phyloP scores from a whole-genome alignment of 2,797 vertebrate species.

The Oryzias sinensis region DNA sequence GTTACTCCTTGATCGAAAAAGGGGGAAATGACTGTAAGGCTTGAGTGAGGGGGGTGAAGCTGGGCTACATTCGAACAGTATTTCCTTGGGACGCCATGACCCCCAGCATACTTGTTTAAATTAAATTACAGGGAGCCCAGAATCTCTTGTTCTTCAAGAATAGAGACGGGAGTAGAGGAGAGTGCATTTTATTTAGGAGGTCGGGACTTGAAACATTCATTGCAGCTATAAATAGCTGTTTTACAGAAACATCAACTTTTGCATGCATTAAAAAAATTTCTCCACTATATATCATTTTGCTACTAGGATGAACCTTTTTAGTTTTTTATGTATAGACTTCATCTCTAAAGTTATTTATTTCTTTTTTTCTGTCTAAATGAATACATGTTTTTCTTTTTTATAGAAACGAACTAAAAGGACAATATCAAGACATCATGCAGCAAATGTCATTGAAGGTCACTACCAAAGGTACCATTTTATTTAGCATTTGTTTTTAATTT shows the following conservation, averaged over 20 bases:
- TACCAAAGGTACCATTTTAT: constrained; percentile 80
- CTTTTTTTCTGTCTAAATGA: too few species aligned
- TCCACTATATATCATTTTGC: too few species aligned
- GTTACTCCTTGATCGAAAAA: constrained; percentile 84
- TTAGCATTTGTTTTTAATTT: constrained; percentile 16
- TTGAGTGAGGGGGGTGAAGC: constrained; percentile 44
- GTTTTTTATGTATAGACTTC: too few species aligned
- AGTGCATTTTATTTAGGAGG: constrained; percentile 48
- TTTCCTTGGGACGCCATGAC: constrained; percentile 81
- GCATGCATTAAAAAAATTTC: not conserved
- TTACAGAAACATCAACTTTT: not conserved
- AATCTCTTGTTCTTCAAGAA: constrained; percentile 76
- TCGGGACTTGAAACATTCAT: not conserved
- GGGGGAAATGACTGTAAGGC: constrained; percentile 72
- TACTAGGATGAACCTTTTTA: too few species aligned
- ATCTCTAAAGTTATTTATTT: too few species aligned
- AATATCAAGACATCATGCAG: constrained; percentile 85
- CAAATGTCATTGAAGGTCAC: constrained; percentile 85
- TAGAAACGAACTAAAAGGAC: constrained; percentile 95
- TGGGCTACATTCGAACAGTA: constrained; percentile 71
- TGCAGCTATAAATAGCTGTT: not conserved
- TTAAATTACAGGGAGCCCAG: constrained; percentile 85
- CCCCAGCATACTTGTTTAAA: constrained; percentile 88
- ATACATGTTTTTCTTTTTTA: constrained; percentile 36
- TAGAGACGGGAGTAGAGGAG: constrained; percentile 55